Evolutionary conservation across 2,888 invertebrate species (phyloP).

Genomic region (Amiota minor): DNA sequence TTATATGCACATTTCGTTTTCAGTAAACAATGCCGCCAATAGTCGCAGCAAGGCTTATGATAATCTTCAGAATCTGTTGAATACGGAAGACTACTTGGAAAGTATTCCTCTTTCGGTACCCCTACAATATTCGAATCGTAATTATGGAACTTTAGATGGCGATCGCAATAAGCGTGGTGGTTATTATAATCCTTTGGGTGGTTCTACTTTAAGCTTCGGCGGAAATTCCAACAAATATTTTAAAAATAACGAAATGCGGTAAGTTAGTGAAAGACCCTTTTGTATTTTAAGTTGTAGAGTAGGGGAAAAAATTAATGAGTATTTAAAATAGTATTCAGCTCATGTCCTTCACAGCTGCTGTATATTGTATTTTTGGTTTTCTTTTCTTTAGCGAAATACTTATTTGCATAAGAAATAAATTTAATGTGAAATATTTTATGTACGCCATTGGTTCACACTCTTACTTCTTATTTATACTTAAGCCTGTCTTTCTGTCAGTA

Average conservation of each 20-base stretch:
- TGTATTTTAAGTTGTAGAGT: not conserved
- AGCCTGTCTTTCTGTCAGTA: slow-evolving; percentile 8
- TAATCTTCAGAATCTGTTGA: slow-evolving; percentile 71
- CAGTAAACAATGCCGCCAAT: slow-evolving; percentile 40
- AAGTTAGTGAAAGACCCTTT: slow-evolving; percentile 36
- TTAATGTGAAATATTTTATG: slow-evolving; percentile 6
- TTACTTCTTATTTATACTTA: not conserved
- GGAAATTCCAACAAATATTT: slow-evolving; percentile 64
- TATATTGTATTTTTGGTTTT: not conserved
- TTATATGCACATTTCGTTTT: not conserved
- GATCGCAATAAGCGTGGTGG: slow-evolving; percentile 71
- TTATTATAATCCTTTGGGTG: slow-evolving; percentile 48
- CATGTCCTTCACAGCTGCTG: not conserved
- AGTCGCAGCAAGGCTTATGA: slow-evolving; percentile 71
- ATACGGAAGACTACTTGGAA: slow-evolving; percentile 71
- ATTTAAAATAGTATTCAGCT: slow-evolving; percentile 15
- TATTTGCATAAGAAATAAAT: slow-evolving; percentile 31
- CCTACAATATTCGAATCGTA: slow-evolving; percentile 67
- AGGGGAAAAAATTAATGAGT: slow-evolving; percentile 3
- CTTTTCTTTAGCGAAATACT: slow-evolving; percentile 3
- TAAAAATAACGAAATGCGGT: slow-evolving; percentile 70
- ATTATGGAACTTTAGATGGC: slow-evolving; percentile 60
- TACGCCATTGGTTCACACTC: not conserved
- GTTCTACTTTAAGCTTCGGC: slow-evolving; percentile 33
- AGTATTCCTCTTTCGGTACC: slow-evolving; percentile 70